Percentiles rank a stretch among this genome's conserved stretches.
Conservation (phyloP, 2,888 invertebrate species). For the Lamproptera curius region DNA sequence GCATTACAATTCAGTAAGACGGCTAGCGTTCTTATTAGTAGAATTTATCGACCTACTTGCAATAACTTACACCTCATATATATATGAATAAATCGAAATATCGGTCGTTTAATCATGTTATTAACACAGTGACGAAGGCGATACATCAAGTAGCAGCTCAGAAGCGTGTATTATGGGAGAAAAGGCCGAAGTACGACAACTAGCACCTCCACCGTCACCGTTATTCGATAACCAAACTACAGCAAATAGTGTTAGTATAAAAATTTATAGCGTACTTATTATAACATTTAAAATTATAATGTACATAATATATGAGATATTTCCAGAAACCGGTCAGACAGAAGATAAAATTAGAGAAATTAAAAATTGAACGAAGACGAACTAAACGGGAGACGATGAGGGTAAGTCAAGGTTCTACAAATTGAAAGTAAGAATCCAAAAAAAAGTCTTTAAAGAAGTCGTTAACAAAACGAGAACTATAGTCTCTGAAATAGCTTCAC, state of each 20-base stretch:
- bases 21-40: too few relatives aligned
- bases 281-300: too few relatives aligned
- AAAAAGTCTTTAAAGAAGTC: too few relatives aligned
- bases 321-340: constrained; percentile 56
- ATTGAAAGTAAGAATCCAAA: too few relatives aligned
- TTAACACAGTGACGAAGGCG: constrained; percentile 85
- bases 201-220: constrained; percentile 86
- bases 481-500: too few relatives aligned
- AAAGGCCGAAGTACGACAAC: constrained; percentile 60
- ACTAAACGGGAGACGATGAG: constrained; percentile 77
- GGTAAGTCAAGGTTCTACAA: constrained; percentile 50
- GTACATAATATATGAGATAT: neutral
- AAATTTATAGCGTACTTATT: neutral
- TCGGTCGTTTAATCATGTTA: neutral
- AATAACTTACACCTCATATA: too few relatives aligned
- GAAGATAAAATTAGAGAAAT: constrained; percentile 61
- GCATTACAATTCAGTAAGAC: too few relatives aligned
- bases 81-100: too few relatives aligned
- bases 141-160: constrained; percentile 84
- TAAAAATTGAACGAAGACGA: constrained; percentile 65
- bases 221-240: constrained; percentile 69
- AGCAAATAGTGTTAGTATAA: constrained; percentile 43
- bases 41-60: too few relatives aligned
- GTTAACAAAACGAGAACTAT: too few relatives aligned
- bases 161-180: constrained; percentile 79